Percentiles rank a stretch among this genome's conserved stretches.
phyloP scores from a whole-genome alignment of 1,140 invertebrate species.

The Caerostris extrusa region DNA sequence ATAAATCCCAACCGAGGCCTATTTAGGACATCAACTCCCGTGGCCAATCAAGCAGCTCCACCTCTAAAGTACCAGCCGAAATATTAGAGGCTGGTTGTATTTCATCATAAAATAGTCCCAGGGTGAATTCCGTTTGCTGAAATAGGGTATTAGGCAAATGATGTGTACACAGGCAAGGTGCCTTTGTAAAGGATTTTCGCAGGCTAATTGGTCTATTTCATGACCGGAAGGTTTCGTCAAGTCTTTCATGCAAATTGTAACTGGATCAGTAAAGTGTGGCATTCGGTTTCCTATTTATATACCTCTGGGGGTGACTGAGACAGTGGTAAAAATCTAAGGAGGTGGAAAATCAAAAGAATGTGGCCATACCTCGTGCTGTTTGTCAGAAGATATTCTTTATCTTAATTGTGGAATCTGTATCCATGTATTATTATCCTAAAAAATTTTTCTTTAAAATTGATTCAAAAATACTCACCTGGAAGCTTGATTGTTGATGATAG shows the following conservation, averaged over 20 bases:
- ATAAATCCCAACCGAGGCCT: not conserved
- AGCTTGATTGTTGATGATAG: too few relatives aligned
- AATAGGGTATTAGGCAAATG: conserved; percentile 57
- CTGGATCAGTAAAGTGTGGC: conserved; percentile 10
- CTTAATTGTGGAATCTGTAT: too few relatives aligned
- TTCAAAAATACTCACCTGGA: too few relatives aligned
- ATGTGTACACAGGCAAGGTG: conserved; percentile 40
- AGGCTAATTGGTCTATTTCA: conserved; percentile 56
- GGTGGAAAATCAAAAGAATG: conserved; percentile 1
- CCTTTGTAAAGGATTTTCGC: conserved; percentile 27
- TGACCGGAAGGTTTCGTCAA: conserved; percentile 33
- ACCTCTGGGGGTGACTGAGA: not conserved
- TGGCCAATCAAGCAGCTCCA: conserved; percentile 20
- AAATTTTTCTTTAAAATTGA: too few relatives aligned
- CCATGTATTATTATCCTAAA: too few relatives aligned
- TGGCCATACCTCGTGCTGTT: too few relatives aligned
- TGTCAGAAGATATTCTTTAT: too few relatives aligned
- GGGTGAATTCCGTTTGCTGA: conserved; percentile 19
- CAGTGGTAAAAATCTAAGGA: not conserved
- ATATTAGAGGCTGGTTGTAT: conserved; percentile 21
- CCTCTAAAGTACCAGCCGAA: conserved; percentile 20
- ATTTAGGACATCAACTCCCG: not conserved
- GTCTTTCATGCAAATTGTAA: conserved; percentile 60
- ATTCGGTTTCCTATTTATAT: conserved; percentile 10
- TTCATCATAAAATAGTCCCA: conserved; percentile 60